Conservation (phyloP, 1,140 invertebrate species). For the Aphelenchoides avenae region DNA sequence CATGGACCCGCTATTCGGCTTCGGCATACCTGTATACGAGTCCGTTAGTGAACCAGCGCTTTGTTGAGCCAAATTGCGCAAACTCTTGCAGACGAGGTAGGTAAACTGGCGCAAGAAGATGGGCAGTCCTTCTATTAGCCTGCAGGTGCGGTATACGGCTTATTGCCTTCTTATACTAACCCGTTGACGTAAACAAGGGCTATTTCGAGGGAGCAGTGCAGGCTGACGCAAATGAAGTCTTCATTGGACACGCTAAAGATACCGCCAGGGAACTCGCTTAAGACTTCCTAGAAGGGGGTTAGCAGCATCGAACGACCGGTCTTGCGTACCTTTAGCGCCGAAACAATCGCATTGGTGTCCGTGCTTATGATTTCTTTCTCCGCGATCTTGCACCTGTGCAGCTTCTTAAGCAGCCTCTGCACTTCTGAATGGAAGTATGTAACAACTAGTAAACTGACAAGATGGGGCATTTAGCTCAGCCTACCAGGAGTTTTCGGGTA, state of each 20-base stretch:
- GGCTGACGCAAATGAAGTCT: slow-evolving; percentile 30
- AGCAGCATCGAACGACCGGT: too few species aligned
- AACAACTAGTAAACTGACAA: too few species aligned
- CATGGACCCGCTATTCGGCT: not conserved
- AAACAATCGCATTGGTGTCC: slow-evolving; percentile 33
- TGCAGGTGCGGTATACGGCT: not conserved
- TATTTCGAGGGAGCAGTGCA: slow-evolving; percentile 28
- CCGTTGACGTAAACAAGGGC: slow-evolving; percentile 33
- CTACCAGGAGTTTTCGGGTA: slow-evolving; percentile 33
- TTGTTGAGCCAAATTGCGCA: slow-evolving; percentile 32
- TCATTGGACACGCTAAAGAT: slow-evolving; percentile 31
- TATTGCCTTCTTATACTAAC: slow-evolving; percentile 4
- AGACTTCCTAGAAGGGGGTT: slow-evolving; percentile 26
- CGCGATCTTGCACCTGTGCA: slow-evolving; percentile 23
- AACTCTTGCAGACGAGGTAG: slow-evolving; percentile 30
- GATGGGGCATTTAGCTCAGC: not conserved
- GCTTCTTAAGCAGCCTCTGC: slow-evolving; percentile 24
- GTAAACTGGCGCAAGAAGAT: slow-evolving; percentile 38
- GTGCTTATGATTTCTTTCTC: slow-evolving; percentile 18
- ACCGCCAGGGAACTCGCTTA: slow-evolving; percentile 35
- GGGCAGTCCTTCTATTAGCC: slow-evolving; percentile 26
- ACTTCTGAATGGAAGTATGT: slow-evolving; percentile 33
- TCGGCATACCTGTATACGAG: slow-evolving; percentile 34
- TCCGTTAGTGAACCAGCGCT: slow-evolving; percentile 25
- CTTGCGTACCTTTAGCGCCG: too few species aligned